A percentile compares a stretch with the other conserved stretches of the same genome.
Conservation (phyloP, 2,797 vertebrate genomes). For the Chlorospingus flavigularis region DNA sequence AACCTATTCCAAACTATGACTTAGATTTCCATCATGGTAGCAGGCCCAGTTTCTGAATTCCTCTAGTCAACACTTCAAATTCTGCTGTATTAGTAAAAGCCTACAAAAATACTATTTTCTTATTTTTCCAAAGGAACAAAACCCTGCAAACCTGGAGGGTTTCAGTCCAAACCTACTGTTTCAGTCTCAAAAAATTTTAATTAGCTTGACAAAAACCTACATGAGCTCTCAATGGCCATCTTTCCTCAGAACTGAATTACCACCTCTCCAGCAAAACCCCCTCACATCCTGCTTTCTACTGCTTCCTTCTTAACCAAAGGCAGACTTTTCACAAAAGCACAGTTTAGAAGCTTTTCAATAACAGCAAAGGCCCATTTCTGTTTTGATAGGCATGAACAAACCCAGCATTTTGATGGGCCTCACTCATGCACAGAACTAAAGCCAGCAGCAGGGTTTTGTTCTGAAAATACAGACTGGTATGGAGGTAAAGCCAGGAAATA, state of each 20-base stretch:
- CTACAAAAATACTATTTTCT: not conserved
- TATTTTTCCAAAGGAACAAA: not conserved
- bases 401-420: not conserved
- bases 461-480: not conserved
- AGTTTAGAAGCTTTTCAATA: not conserved
- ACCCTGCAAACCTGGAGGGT: rapidly evolving
- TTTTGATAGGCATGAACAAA: not conserved
- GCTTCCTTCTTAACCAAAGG: not conserved
- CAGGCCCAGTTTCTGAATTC: not conserved
- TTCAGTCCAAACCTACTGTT: not conserved
- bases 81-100: not conserved
- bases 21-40: not conserved
- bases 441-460: not conserved
- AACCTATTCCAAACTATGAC: not conserved
- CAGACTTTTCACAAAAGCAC: not conserved
- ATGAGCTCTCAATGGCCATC: not conserved
- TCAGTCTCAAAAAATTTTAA: not conserved
- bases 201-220: not conserved
- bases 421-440: not conserved
- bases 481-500: not conserved
- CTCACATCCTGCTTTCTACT: not conserved
- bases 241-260: not conserved
- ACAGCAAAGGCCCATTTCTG: not conserved
- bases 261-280: not conserved
- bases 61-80: not conserved